Evolutionary conservation across 2,888 invertebrate genomes (phyloP), one percentile per base, ranked within the genome.

Genomic region (Sarcophaga variegata): DNA sequence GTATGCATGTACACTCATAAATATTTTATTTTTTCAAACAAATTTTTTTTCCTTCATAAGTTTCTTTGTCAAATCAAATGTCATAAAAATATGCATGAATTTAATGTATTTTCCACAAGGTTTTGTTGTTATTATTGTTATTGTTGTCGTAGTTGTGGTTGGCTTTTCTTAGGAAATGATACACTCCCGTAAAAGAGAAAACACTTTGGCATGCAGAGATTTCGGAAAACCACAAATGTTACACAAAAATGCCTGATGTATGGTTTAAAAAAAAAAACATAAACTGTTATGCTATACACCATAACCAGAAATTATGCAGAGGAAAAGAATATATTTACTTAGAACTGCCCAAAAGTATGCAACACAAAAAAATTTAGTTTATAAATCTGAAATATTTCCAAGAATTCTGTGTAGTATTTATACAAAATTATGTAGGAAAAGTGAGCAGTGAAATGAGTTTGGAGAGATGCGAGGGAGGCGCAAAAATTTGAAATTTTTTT

Each of bases 21-120:
- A 37, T 37, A 37, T 37, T 10, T 37, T 37, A 37, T 37, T 37
- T 37, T 37, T 37, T 37, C 1, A 37, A 37, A 37, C 0, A 3
- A 8, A 1, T 37, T 37, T 37, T 37, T 37, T 37, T 10, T 37
- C 8, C 37, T 37, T 37, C 37, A 10, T 37, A 37, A 37, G 8
- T 37, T 37, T 37, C 37, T 37, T 37, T 37, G 37, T 37, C 37
- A 37, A 37, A 37, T 37, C 37, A 81, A 71, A 81, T 71, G 75
- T 71, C 81, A 79, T 66, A 81, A 78, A 83, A 83, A 86, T 84
- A 74, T 76, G 62, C 83, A 81, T 81, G 78, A 81, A 81, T 83
- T 83, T 81, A 81, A 87, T 71, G 70, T 78, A 81, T 83, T 83
- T 86, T 63, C 37, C 37, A 37, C 37, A 37, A 37, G 8, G 8